A percentile compares a stretch with the other conserved stretches of the same genome.
These are phyloP conservation scores for Epistrophella euchroma DNA, from an alignment of 2,888 invertebrate genomes.

Conservation along the genomic window DNA sequence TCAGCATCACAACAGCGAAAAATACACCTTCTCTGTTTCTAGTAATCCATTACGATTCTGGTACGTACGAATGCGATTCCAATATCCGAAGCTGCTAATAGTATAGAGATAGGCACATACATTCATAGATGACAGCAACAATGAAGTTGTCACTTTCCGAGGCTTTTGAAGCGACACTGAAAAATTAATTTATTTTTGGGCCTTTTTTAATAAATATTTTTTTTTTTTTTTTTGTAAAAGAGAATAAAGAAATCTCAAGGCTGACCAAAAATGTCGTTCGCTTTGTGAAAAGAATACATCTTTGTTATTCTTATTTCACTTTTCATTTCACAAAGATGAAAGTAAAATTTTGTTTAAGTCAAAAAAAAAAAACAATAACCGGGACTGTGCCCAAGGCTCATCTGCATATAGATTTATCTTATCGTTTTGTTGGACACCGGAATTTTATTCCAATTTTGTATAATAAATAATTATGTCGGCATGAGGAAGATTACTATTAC, in stretches of 20 bases:
- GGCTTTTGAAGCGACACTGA: neutral
- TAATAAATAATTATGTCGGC: slow-evolving; percentile 47
- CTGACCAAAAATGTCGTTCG: slow-evolving; percentile 38
- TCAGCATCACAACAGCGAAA: slow-evolving; percentile 21
- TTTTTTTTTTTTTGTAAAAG: slow-evolving; percentile 4
- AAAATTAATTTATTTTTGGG: slow-evolving; percentile 5
- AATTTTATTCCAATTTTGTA: slow-evolving; percentile 56
- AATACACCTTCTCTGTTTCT: slow-evolving; percentile 15
- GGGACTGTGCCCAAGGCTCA: slow-evolving; percentile 6
- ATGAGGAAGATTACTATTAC: slow-evolving; percentile 44
- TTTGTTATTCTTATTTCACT: slow-evolving; percentile 45
- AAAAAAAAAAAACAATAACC: neutral
- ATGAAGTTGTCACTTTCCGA: slow-evolving; percentile 32
- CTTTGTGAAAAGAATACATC: slow-evolving; percentile 5
- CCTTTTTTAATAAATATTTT: slow-evolving; percentile 15
- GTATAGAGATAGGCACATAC: neutral
- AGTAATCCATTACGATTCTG: too few species aligned
- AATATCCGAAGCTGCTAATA: slow-evolving; percentile 28
- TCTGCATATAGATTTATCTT: slow-evolving; percentile 58
- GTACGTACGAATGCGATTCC: slow-evolving; percentile 5
- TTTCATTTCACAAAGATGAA: slow-evolving; percentile 73
- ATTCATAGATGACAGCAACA: slow-evolving; percentile 26
- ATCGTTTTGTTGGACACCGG: slow-evolving; percentile 41
- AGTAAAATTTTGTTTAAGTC: slow-evolving; percentile 50
- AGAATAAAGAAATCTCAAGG: slow-evolving; percentile 49